Percentiles rank a stretch among this genome's conserved stretches.
Evolutionary conservation across 2,888 invertebrate genomes (phyloP).

Genomic region (Lacanobia wlatinum): DNA sequence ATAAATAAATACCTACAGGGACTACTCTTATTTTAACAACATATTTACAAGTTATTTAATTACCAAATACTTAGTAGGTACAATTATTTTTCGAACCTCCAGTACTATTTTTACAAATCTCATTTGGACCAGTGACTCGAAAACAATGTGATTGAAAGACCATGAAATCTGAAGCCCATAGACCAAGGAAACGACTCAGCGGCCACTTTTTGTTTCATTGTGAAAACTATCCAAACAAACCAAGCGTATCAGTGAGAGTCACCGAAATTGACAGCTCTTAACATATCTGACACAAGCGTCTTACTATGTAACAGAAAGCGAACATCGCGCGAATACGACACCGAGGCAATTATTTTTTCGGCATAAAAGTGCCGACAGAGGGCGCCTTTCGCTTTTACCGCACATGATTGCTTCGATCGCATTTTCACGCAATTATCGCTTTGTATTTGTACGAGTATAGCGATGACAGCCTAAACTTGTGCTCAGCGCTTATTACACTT

Average conservation of each 20-base stretch:
- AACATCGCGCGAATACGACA: no score
- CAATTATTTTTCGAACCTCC: conserved; percentile 73
- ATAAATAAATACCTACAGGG: conserved; percentile 90
- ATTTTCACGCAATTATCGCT: no score
- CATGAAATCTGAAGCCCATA: conserved; percentile 25
- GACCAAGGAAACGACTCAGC: not conserved
- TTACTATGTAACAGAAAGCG: no score
- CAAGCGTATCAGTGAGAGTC: not conserved
- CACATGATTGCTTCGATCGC: no score
- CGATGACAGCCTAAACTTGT: no score
- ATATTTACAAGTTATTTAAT: conserved; percentile 83
- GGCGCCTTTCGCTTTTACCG: no score
- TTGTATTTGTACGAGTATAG: no score
- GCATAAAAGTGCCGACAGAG: no score
- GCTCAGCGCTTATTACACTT: not conserved
- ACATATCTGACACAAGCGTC: not conserved
- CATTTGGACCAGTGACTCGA: conserved; percentile 37
- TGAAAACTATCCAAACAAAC: not conserved
- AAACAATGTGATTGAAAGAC: conserved; percentile 20
- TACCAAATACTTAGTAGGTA: conserved; percentile 82
- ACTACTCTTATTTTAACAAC: conserved; percentile 87
- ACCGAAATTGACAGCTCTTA: not conserved
- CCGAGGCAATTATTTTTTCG: no score
- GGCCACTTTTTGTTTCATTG: not conserved
- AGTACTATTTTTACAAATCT: conserved; percentile 63